Percentiles rank a stretch among this genome's conserved stretches.
Conservation (phyloP, 2,888 invertebrate species). For the Sphaerophoria rueppellii region DNA sequence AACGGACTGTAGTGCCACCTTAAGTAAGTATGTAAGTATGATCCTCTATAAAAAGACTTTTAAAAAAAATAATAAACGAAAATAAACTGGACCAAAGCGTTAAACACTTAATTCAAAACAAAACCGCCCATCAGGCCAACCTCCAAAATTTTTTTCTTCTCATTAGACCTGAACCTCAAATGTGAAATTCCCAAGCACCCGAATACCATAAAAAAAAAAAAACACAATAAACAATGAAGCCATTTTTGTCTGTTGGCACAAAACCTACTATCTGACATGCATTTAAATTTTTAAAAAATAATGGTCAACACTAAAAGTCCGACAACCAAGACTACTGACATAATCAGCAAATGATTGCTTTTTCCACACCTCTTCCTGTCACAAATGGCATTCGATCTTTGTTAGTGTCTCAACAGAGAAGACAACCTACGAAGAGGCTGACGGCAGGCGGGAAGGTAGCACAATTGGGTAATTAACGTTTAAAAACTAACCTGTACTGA, state of each 20-base stretch:
- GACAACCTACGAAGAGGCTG: background rate
- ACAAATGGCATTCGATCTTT: slow-evolving; percentile 39
- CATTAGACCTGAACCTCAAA: slow-evolving; percentile 9
- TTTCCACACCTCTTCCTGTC: slow-evolving; percentile 66
- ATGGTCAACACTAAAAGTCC: slow-evolving; percentile 47
- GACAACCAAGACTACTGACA: slow-evolving; percentile 6
- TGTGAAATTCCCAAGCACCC: slow-evolving; percentile 35
- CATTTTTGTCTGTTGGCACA: slow-evolving; percentile 53
- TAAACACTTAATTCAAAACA: slow-evolving; percentile 15
- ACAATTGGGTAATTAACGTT: slow-evolving; percentile 57
- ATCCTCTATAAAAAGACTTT: too few species aligned
- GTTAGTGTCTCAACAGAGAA: background rate
- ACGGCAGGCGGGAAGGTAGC: background rate
- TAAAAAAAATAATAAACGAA: background rate
- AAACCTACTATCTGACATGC: slow-evolving; percentile 56
- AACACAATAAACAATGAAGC: slow-evolving; percentile 2
- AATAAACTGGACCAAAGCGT: slow-evolving; percentile 8
- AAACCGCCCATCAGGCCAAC: background rate
- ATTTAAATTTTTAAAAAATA: slow-evolving; percentile 43
- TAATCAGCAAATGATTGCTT: slow-evolving; percentile 27
- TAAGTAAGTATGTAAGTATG: too few species aligned
- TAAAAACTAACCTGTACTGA: too few species aligned
- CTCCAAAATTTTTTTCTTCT: slow-evolving; percentile 20
- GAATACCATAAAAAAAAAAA: slow-evolving; percentile 24
- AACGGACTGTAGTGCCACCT: too few species aligned